Evolutionary conservation across 2,888 invertebrate species (phyloP), one percentile per base, ranked within the genome.

Genomic region (Drosophila anomalata): DNA sequence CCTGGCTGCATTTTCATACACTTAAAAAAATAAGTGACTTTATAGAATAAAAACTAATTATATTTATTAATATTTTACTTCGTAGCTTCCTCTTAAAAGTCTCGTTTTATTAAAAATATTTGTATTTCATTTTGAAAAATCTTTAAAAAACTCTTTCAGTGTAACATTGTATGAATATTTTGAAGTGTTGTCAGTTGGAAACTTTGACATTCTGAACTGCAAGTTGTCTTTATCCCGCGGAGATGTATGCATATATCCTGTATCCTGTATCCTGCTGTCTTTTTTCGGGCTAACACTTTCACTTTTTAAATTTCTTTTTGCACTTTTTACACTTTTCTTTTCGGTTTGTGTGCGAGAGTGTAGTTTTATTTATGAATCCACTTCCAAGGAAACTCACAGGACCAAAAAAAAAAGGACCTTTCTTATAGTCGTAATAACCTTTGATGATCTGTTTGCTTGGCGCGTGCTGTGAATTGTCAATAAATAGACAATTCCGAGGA

Each of bases 401-500:
- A 39, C n/a, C 12, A 17, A 50, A 12, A 8, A 17, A n/a, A 3
- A 20, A 47, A 20, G 56, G 46, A 46, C 53, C 65, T 53, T 41
- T 26, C 33, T 9, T 24, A 42, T 68, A 63, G 78, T 77, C 42
- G 47, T 79, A 72, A 82, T 79, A 79, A 75, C 78, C 70, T 82
- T 86, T 86, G 86, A 82, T 85, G 83, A 82, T 86, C 80, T 80
- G 76, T 72, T 75, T 60, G 71, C 56, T 54, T 57, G 63, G 70
- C 73, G 77, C 83, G 87, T 83, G 83, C 87, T 83, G 87, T 73
- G 83, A 79, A 86, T 83, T 77, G 77, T 77, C 83, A 87, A 83
- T 83, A 83, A 86, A 83, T 79, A 86, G 84, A 81, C 84, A 81
- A 79, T 86, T 81, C 77, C 67, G 17, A 58, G 63, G 58, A 73